Conservation (phyloP, 2,113 vertebrate species). For the Piprites chloris region DNA sequence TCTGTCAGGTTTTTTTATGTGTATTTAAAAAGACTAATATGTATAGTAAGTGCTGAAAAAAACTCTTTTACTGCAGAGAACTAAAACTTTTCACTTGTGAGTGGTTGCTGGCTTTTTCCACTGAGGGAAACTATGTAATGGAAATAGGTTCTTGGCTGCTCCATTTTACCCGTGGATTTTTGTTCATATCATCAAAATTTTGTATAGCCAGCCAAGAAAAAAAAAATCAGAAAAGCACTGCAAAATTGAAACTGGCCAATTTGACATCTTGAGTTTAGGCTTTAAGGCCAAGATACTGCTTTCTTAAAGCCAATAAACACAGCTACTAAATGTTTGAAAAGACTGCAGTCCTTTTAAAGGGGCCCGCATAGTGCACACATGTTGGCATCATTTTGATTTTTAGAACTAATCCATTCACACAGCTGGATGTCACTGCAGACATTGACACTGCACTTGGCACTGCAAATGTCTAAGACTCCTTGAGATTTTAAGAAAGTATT, state of each 20-base stretch:
- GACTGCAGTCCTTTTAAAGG: background rate
- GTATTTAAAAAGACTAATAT: background rate
- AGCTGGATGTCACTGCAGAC: background rate
- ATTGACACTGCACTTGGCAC: background rate
- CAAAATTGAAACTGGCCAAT: background rate
- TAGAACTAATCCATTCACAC: background rate
- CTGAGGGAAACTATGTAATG: background rate
- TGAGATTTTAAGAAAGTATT: background rate
- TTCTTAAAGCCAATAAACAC: background rate
- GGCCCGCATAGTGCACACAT: rapidly evolving
- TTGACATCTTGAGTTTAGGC: background rate
- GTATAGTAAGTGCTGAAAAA: background rate
- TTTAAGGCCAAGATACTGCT: background rate
- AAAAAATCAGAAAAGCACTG: background rate
- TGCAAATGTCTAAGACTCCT: background rate
- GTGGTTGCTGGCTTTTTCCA: background rate
- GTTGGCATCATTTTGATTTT: background rate
- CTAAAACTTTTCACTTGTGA: background rate
- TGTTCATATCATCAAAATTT: background rate
- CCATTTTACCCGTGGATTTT: background rate
- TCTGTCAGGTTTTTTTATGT: background rate
- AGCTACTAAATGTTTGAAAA: background rate
- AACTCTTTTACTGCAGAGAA: background rate
- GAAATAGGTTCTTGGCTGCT: background rate
- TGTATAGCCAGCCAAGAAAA: background rate